Base-by-base conservation (phyloP, 2,888 invertebrate species). In the Petrolisthes manimaculis region DNA sequence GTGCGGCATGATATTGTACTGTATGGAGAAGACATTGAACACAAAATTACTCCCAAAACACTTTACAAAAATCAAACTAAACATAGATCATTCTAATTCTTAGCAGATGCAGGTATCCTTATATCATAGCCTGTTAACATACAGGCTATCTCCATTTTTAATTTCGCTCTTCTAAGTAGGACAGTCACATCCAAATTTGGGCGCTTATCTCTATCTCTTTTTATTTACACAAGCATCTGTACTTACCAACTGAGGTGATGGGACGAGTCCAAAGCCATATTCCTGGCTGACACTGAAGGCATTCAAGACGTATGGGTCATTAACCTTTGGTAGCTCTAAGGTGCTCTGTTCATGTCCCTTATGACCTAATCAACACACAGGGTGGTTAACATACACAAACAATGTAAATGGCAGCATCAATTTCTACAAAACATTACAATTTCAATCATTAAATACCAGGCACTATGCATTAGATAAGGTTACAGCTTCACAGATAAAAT, bases 251-350 rank as follows among this genome's bases (percentile, higher is more conserved):
- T 93, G 92, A 18, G 94, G 94, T 55, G 92, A 91, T 53, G 93
- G 92, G 89, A 94, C 92, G 55, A 94, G 93, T 18, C 94, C 94
- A 89, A 95, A 93, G 5, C 95, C 95, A 78, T 92, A 92, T 53
- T 93, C 93, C 89, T 93, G 93, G 91, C 94, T 94, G 91, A 95
- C 93, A 77, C 94, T 94, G 91, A 94, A 93, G 0, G 93, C 94
- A 90, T 93, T 93, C 67, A 95, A 92, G 74, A 94, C 93, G 94
- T 94, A 95, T n/a, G 92, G 92, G 86, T 93, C 93, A 4, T 93
- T 93, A 18, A 93, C 92, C 80, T 92, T 92, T 2, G 93, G 93
- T 18, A 93, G 92, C 18, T 92, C 90, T 21, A 93, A 91, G 3
- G 92, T 92, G 69, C 93, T 92, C 87, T 93, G 93, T 90, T 93